phyloP scores from a whole-genome alignment of 2,797 vertebrate species.

The Diplodus puntazzo region DNA sequence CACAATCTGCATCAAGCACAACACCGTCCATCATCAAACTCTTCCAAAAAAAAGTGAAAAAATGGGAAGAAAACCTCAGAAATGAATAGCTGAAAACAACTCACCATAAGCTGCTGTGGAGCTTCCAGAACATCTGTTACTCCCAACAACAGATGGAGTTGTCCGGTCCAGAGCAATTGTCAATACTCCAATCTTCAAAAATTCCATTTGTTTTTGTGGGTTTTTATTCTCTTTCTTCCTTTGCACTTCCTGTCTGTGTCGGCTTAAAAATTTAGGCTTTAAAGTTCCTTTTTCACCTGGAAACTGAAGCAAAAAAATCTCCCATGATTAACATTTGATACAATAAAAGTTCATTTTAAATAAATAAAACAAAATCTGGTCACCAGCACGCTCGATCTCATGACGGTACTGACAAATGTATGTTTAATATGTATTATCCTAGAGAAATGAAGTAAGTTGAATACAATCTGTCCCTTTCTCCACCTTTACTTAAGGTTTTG shows the following conservation, averaged over 20 bases:
- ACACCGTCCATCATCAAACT: too few species aligned
- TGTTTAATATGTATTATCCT: neutral
- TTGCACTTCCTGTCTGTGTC: neutral
- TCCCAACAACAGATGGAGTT: neutral
- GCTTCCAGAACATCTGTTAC: neutral
- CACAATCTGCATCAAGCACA: neutral
- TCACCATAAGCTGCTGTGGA: too few species aligned
- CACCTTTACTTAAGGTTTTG: neutral
- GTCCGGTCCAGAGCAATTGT: neutral
- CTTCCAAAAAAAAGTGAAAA: too few species aligned
- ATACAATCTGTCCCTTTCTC: neutral
- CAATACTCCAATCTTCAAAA: neutral
- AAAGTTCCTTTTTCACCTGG: neutral
- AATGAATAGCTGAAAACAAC: neutral
- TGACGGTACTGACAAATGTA: neutral
- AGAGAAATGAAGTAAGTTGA: neutral
- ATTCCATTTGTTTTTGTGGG: neutral
- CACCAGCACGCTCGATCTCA: neutral
- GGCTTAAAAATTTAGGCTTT: neutral
- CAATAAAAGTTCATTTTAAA: neutral
- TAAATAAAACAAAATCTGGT: slow-evolving; percentile 12
- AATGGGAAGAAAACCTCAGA: too few species aligned
- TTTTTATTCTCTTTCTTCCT: neutral
- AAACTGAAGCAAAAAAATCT: fast-evolving
- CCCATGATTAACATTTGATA: neutral